Percentiles rank a stretch among this genome's conserved stretches.
These are phyloP conservation scores for Abramis brama DNA, from an alignment of 2,113 vertebrate species.

Conservation along the genomic window DNA sequence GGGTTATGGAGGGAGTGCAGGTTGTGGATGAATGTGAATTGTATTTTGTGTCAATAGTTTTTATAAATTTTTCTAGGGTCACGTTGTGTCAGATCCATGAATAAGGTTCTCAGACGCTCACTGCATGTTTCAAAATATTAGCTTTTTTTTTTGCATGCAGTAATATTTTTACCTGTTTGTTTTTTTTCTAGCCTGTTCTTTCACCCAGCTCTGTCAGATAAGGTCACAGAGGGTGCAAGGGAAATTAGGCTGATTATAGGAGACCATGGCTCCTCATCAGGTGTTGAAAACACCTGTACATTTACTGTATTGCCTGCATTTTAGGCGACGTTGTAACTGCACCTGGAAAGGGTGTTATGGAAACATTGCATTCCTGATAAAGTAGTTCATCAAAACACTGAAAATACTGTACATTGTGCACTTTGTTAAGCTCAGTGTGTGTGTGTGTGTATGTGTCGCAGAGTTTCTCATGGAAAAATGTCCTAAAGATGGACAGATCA, in stretches of 20 bases:
- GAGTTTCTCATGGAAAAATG: conserved; percentile 21
- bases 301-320: conserved; percentile 19
- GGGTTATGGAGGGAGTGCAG: background rate
- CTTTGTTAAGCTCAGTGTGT: conserved; percentile 16
- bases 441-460: conserved; percentile 12
- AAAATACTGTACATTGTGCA: conserved; percentile 39
- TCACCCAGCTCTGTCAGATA: background rate
- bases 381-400: conserved; percentile 43
- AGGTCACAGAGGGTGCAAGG: conserved; percentile 7
- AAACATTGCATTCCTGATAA: conserved; percentile 54
- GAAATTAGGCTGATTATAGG: background rate
- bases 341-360: conserved; percentile 50
- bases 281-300: conserved; percentile 24
- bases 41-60: conserved; percentile 1
- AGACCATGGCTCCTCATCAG: background rate
- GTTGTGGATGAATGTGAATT: background rate
- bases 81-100: background rate
- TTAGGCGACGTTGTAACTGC: conserved; percentile 38
- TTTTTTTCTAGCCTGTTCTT: background rate
- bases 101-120: background rate
- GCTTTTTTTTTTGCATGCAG: background rate
- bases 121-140: background rate
- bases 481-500: background rate
- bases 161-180: background rate
- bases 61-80: background rate